Conservation (phyloP, 1,140 invertebrate species). For the Eriocheir sinensis region DNA sequence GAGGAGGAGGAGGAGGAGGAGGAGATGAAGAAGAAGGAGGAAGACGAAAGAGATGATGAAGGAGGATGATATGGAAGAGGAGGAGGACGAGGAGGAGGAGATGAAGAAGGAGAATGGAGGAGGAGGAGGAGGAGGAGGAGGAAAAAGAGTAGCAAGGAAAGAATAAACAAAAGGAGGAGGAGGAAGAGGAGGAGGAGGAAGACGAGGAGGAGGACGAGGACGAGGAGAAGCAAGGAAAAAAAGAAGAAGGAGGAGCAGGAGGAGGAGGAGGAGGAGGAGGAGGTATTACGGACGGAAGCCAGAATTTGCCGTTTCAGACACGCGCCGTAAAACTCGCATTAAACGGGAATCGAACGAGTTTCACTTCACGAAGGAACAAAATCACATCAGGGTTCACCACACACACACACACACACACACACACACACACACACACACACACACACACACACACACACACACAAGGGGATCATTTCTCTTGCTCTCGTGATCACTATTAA, state of each 20-base stretch:
- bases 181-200: not conserved
- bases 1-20: too few relatives aligned
- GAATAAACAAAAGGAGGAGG: not conserved
- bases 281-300: not conserved
- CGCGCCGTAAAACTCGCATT: not conserved
- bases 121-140: not conserved
- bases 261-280: not conserved
- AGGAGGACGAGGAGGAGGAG: not conserved
- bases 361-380: not conserved
- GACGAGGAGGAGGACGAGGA: not conserved
- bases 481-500: not conserved
- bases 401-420: slow-evolving; percentile 22
- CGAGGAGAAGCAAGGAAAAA: too few relatives aligned
- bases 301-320: not conserved
- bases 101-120: not conserved
- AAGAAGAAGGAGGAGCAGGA: too few relatives aligned
- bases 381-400: not conserved
- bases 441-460: not conserved
- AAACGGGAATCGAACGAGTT: not conserved
- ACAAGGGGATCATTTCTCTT: not conserved
- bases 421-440: slow-evolving; percentile 12
- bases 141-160: not conserved
- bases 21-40: too few relatives aligned
- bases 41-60: too few relatives aligned
- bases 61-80: too few relatives aligned